Base-by-base conservation (phyloP, 2,113 vertebrate genomes). In the Xyrauchen texanus region DNA sequence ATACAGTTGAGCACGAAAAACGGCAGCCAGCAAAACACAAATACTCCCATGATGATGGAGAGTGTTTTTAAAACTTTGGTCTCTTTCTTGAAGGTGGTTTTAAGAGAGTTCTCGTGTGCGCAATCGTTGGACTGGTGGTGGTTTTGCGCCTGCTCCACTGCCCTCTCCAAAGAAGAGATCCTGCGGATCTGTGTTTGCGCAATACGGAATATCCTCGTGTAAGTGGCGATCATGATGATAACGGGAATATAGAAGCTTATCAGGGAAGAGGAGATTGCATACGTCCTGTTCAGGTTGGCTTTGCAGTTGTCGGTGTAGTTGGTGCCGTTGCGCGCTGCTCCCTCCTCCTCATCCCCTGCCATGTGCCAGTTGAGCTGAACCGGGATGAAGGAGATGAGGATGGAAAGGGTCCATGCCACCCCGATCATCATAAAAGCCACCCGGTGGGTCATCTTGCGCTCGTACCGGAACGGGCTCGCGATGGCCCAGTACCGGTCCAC, bases 401-500 rank as follows among this genome's bases (percentile, higher is more conserved):
- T 87, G 2, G 91, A 92, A 6, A 92, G 85, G 4, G 84, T 90
- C 91, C 91, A 92, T n/a, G 90, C 90, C 74, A 85, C 6, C 0
- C 88, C 92, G 9, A 94, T 93, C 93, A 94, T 93, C 16, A 93
- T 67, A 0, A 94, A 93, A 8, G 94, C 94, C 44, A 95, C 89
- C 4, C 85, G 82, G 65, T 78, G 92, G 0, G 92, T 95, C 94
- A 94, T 94, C 68, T 91, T 92, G 0, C 89, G 91, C 88, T 93
- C 91, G 0, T 93, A 94, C 60, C 88, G 90, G 60, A 95, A 95
- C 15, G 94, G 92, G 76, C 93, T 94, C 65, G 93, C 86, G 0
- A 94, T 94, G 84, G 94, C 94, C 95, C 93, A 94, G 88, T 94
- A 95, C 8, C 91, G 87, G 84, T 95, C 94, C 85, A 96, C 88